phyloP scores from a whole-genome alignment of 2,113 vertebrate species.

The Dinomys branickii region DNA sequence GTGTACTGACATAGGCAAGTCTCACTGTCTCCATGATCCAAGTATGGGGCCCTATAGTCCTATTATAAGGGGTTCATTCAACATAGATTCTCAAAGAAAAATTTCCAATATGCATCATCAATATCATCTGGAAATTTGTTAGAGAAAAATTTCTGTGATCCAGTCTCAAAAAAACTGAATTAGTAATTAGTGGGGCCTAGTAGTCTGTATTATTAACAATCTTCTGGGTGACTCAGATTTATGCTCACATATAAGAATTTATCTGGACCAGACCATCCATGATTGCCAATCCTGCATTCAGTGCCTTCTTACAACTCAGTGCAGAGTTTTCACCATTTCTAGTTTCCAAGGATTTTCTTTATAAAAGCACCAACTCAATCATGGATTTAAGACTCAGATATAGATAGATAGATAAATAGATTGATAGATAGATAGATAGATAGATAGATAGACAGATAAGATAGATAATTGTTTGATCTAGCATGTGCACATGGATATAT shows the following conservation, averaged over 20 bases:
- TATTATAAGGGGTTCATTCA: neutral
- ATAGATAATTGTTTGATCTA: neutral
- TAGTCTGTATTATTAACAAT: neutral
- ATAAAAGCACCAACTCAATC: neutral
- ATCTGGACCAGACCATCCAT: neutral
- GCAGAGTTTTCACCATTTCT: neutral
- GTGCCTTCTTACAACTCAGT: neutral
- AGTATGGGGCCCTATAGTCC: accelerated
- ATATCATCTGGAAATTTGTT: neutral
- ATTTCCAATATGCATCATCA: neutral
- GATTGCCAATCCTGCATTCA: neutral
- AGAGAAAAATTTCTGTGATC: neutral
- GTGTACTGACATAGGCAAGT: neutral
- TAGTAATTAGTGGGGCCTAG: neutral
- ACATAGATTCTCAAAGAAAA: neutral
- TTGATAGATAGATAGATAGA: too few species aligned
- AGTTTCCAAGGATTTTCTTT: neutral
- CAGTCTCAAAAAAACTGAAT: neutral
- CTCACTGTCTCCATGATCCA: neutral
- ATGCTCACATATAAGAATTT: neutral
- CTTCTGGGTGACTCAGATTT: neutral
- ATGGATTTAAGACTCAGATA: neutral
- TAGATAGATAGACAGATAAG: too few species aligned
- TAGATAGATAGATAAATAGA: too few species aligned
- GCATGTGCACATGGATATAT: neutral